These are phyloP conservation scores for Polypedilum vanderplanki DNA, from an alignment of 1,140 invertebrate species.

Conservation along the genomic window DNA sequence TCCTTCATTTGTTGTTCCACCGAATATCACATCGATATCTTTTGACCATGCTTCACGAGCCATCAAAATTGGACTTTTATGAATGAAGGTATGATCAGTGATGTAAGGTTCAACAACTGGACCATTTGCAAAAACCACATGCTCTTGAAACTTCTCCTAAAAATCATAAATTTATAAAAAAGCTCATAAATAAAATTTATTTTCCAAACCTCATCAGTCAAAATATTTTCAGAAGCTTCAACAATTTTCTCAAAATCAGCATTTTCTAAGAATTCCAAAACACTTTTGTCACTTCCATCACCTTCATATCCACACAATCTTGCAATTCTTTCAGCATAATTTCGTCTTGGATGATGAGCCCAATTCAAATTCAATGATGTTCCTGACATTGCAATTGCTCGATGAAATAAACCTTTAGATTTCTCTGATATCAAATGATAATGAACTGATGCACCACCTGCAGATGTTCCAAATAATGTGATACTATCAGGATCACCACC, in stretches of 20 bases:
- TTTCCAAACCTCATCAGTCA: background rate
- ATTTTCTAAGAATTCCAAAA: constrained; percentile 4
- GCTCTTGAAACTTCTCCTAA: constrained; percentile 37
- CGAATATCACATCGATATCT: constrained; percentile 45
- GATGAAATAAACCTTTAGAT: constrained; percentile 49
- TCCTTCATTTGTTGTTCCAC: constrained; percentile 42
- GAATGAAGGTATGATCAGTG: constrained; percentile 36
- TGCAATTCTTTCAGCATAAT: constrained; percentile 39
- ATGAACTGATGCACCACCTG: constrained; percentile 47
- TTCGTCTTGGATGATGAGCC: constrained; percentile 36
- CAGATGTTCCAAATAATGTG: constrained; percentile 46
- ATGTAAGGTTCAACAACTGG: constrained; percentile 39
- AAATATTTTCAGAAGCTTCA: background rate
- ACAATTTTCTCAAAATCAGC: constrained; percentile 23
- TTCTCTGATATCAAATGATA: constrained; percentile 38
- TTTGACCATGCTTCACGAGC: constrained; percentile 40
- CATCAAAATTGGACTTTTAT: constrained; percentile 33
- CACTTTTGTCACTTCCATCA: background rate
- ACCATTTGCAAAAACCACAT: constrained; percentile 40
- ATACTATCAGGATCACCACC: constrained; percentile 45
- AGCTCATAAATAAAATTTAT: no score
- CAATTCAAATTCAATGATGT: constrained; percentile 42
- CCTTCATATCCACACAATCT: constrained; percentile 33
- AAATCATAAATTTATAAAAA: no score
- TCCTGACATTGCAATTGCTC: constrained; percentile 55